phyloP scores from a whole-genome alignment of 30 jellyfish, hydroid and myxozoan species.

The Nemopilema nomurai region DNA sequence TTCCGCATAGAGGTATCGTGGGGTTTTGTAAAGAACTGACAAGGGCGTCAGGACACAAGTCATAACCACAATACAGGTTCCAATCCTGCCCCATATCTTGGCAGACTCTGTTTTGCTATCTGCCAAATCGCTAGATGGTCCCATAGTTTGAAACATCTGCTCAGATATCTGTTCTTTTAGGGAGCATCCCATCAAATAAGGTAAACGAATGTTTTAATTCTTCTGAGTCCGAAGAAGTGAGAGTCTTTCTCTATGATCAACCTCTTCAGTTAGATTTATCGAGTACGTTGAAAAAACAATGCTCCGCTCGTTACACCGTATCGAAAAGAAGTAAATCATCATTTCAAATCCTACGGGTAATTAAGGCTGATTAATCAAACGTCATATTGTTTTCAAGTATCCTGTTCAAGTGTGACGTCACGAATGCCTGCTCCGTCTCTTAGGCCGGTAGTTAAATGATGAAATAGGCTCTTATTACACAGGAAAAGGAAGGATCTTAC shows the following conservation, averaged over 20 bases:
- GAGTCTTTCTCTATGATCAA: neutral
- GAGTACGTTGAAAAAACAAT: neutral
- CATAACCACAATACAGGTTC: conserved; percentile 23
- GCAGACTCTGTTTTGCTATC: neutral
- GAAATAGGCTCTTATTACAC: neutral
- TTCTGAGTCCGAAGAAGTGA: neutral
- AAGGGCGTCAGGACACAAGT: conserved; percentile 44
- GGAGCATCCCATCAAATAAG: neutral
- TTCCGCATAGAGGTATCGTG: conserved; percentile 51
- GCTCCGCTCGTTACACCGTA: neutral
- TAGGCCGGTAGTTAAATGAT: too few relatives aligned
- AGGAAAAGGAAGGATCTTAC: neutral
- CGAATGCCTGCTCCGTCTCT: neutral
- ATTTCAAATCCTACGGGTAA: neutral
- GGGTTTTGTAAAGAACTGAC: conserved; percentile 41
- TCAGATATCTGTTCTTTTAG: neutral
- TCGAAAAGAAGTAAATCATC: neutral
- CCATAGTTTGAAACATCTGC: neutral
- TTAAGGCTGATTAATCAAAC: neutral
- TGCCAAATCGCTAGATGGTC: neutral
- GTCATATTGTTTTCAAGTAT: neutral
- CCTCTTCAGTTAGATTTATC: neutral
- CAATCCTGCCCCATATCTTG: neutral
- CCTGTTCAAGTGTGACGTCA: conserved; percentile 57
- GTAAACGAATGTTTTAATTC: neutral